Conservation (phyloP, 1,140 invertebrate genomes). For the Marisa cornuarietis region DNA sequence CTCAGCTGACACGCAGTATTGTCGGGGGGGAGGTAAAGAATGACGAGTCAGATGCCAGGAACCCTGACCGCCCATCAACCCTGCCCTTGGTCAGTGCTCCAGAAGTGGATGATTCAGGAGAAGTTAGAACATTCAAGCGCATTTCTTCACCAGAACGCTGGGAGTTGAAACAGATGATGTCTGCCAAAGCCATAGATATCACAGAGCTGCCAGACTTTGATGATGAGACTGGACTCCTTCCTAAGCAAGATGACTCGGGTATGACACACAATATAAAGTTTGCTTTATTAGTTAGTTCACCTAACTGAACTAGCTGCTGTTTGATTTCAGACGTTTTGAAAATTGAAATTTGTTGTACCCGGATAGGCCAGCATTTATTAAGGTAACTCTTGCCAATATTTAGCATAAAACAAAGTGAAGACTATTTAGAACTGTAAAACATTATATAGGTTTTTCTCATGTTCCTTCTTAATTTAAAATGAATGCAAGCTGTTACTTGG, state of each 20-base stretch:
- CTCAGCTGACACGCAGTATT: constrained; percentile 61
- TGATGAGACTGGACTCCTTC: constrained; percentile 68
- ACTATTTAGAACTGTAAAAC: neutral
- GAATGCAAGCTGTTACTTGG: neutral
- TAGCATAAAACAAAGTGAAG: neutral
- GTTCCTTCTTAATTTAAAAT: neutral
- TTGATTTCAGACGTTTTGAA: too few relatives aligned
- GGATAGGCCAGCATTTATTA: too few relatives aligned
- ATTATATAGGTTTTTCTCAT: neutral
- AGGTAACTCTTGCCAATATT: too few relatives aligned
- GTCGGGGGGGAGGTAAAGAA: constrained; percentile 47
- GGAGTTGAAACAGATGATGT: constrained; percentile 82
- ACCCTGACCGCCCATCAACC: constrained; percentile 66
- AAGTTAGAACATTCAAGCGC: constrained; percentile 86
- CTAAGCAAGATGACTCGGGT: constrained; percentile 66
- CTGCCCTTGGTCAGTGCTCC: constrained; percentile 56
- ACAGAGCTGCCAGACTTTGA: constrained; percentile 70
- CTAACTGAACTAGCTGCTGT: too few relatives aligned
- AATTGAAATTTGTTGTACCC: too few relatives aligned
- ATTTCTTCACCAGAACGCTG: constrained; percentile 94
- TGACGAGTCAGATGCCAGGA: constrained; percentile 49
- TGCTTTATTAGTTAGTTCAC: too few relatives aligned
- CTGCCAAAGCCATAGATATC: constrained; percentile 74
- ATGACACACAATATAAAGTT: neutral
- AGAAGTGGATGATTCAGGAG: constrained; percentile 68